Evolutionary conservation across 1,140 invertebrate genomes (phyloP), one percentile per base, ranked within the genome.

Genomic region (Globodera ellingtonae): DNA sequence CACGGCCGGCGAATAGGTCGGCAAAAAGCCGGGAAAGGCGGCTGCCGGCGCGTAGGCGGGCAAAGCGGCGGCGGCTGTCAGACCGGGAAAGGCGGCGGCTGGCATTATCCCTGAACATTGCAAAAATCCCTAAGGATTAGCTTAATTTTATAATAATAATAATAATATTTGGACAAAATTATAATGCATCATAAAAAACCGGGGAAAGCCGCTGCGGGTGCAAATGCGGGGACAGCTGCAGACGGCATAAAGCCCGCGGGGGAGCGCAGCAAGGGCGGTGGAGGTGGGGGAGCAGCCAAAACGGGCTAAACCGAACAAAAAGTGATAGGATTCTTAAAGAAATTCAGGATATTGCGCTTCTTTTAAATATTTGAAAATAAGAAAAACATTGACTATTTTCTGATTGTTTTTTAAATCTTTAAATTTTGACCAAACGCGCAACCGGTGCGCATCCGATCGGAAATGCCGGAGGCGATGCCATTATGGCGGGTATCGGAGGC

Each of bases 201-300:
- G 6, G 74, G 74, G 10, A 67, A 52, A 9, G 73, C 48, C 18
- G 50, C 50, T 6, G 73, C n/a, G 7, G 46, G 59, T 21, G 66
- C 59, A 44, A 67, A 66, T 59, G 46, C 74, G 47, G 74, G 74
- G n/a, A 65, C 48, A 10, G 74, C 59, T n/a, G 74, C 74, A 18
- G 74, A 52, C 44, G 74, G 74, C 52, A 24, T 47, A 65, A 76
- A 75, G 44, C 74, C 65, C 8, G 56, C 56, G 13, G 52, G 7
- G 8, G 74, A 47, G n/a, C 46, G 59, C 6, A 76, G 48, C 21
- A 62, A n/a, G 18, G 74, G 50, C 48, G 10, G 3, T 47, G 74
- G 67, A 47, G 67, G 67, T 10, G 67, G 52, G 18, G 56, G 18
- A 10, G 46, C 50, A 56, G 74, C 18, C 8, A 75, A 44, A 46